These are phyloP conservation scores for Trichogramma dendrolimi DNA, from an alignment of 2,888 invertebrate genomes.

Conservation along the genomic window DNA sequence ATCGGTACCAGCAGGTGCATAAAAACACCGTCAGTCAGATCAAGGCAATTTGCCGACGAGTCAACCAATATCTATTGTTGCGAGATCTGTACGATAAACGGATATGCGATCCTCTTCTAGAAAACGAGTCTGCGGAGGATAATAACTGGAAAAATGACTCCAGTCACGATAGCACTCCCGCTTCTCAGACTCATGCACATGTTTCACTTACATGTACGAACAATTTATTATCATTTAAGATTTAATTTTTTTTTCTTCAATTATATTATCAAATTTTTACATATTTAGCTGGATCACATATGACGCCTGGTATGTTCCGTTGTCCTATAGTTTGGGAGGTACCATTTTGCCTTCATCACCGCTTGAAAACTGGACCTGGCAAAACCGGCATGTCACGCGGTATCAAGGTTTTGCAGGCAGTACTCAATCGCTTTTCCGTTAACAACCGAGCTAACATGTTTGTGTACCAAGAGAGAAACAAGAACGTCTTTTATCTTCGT, in stretches of 20 bases:
- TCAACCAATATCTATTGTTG: constrained; percentile 68
- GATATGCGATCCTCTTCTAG: constrained; percentile 64
- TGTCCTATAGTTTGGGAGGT: constrained; percentile 73
- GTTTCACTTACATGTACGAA: no score
- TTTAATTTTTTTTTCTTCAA: background rate
- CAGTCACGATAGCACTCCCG: constrained; percentile 26
- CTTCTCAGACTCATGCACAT: background rate
- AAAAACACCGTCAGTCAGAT: constrained; percentile 57
- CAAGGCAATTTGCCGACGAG: constrained; percentile 59
- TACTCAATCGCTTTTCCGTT: constrained; percentile 67
- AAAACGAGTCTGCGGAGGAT: constrained; percentile 62
- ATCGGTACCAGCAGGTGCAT: constrained; percentile 55
- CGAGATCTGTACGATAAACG: constrained; percentile 65
- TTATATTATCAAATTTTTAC: background rate
- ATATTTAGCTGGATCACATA: background rate
- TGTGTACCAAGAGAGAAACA: constrained; percentile 64
- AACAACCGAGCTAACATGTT: constrained; percentile 73
- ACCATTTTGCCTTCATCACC: constrained; percentile 66
- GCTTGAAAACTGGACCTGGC: constrained; percentile 63
- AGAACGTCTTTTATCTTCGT: constrained; percentile 61
- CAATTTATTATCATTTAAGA: background rate
- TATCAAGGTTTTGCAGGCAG: constrained; percentile 62
- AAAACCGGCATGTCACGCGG: constrained; percentile 61
- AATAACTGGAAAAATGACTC: constrained; percentile 41
- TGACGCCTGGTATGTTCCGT: constrained; percentile 64